Conservation (phyloP, 1,140 invertebrate species). For the Drosophila baimaii region DNA sequence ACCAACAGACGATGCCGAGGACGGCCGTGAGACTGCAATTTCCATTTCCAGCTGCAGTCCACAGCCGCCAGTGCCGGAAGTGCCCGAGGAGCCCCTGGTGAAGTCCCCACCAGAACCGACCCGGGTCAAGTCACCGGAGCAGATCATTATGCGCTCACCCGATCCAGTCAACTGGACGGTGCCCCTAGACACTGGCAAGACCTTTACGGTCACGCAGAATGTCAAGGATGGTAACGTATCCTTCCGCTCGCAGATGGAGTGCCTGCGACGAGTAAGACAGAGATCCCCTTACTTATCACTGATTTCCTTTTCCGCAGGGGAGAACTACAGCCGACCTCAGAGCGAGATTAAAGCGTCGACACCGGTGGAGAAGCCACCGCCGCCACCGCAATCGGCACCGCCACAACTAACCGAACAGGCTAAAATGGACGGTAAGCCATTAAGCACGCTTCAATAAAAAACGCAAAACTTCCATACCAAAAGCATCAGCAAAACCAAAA, state of each 20-base stretch:
- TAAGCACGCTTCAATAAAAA: slow-evolving; percentile 83
- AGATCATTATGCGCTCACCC: slow-evolving; percentile 94
- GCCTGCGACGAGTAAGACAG: neutral
- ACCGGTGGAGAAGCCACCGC: slow-evolving; percentile 87
- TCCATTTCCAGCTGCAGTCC: slow-evolving; percentile 84
- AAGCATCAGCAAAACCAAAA: slow-evolving; percentile 59
- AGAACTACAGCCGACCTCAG: slow-evolving; percentile 87
- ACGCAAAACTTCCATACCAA: slow-evolving; percentile 78
- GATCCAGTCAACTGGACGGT: slow-evolving; percentile 97
- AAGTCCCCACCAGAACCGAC: slow-evolving; percentile 96
- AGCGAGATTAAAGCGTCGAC: slow-evolving; percentile 89
- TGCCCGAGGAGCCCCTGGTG: slow-evolving; percentile 89
- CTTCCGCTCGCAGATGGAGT: no score
- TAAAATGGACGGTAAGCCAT: slow-evolving; percentile 84
- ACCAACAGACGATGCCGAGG: slow-evolving; percentile 79
- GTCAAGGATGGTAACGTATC: slow-evolving; percentile 93
- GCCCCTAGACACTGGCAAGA: slow-evolving; percentile 95
- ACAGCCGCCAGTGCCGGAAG: slow-evolving; percentile 80
- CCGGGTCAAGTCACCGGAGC: slow-evolving; percentile 95
- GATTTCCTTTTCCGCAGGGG: slow-evolving; percentile 47
- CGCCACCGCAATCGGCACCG: slow-evolving; percentile 88
- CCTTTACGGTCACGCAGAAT: slow-evolving; percentile 96
- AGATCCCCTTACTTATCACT: rapidly evolving
- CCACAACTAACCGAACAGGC: slow-evolving; percentile 87
- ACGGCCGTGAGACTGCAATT: slow-evolving; percentile 81